Base-by-base conservation (phyloP, 2,113 vertebrate genomes). In the Prochilodus magdalenae region DNA sequence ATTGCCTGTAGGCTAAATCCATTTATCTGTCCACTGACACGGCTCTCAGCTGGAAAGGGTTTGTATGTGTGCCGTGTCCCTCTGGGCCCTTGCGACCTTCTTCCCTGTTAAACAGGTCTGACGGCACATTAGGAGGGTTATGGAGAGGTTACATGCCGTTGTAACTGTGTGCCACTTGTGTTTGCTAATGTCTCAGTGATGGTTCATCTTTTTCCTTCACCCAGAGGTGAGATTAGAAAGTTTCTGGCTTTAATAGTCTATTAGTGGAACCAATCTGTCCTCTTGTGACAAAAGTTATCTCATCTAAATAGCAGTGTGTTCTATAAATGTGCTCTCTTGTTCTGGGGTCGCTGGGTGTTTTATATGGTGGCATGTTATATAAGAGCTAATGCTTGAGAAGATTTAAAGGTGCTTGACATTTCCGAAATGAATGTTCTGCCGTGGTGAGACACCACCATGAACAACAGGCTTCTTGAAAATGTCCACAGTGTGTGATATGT, bases 181-280 rank as follows among this genome's bases (percentile, higher is more conserved):
- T 91, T 91, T 86, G 80, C 87, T 81, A 89, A 90, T 91, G 93
- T 88, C 87, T 88, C 86, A 89, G 86, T 89, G 87, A 91, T 74
- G 85, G 83, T 87, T 89, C 86, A 88, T 91, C 83, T 89, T 89
- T 88, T 69, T 87, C 81, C 81, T 83, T 60, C 57, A 88, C 91
- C 90, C 87, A 82, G 76, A 86, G 89, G 89, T 91, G 88, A 84
- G 84, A 90, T 79, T 81, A 88, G 84, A 90, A 89, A 86, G 75
- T 77, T 85, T 81, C 74, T 49, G 89, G 79, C 89, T 88, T 91
- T 85, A 89, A 90, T 90, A 91, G 90, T 92, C 89, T 87, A 89
- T 91, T 91, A 90, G 86, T 89, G 88, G 82, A 91, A 89, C 87
- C 79, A 89, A 91, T 92, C 86, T 90, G 86, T 88, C 87, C 87